These are phyloP conservation scores for Leguminivora glycinivorella DNA, from an alignment of 1,140 invertebrate species.

Conservation along the genomic window DNA sequence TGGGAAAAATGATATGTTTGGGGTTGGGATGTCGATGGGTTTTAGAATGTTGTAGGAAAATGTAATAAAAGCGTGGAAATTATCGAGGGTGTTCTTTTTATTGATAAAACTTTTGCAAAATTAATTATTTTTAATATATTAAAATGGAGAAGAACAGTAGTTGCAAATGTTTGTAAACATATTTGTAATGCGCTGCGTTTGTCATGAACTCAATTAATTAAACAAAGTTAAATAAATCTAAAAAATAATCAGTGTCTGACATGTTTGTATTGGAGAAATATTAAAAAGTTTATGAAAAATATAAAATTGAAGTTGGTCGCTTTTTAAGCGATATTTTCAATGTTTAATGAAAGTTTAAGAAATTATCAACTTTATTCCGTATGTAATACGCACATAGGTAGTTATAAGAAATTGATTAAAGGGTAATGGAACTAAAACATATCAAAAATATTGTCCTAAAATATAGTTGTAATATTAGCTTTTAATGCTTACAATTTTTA, in stretches of 20 bases:
- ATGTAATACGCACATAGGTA: conserved; percentile 27
- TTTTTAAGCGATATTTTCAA: not conserved
- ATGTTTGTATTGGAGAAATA: not conserved
- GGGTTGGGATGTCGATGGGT: too few species aligned
- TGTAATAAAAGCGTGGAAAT: too few species aligned
- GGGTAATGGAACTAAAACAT: conserved; percentile 30
- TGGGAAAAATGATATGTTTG: too few species aligned
- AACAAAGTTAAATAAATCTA: not conserved
- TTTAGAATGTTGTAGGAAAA: too few species aligned
- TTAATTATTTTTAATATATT: too few species aligned
- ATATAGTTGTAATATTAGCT: not conserved
- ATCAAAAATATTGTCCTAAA: conserved; percentile 18
- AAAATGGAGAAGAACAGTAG: not conserved
- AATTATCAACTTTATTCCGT: conserved; percentile 16
- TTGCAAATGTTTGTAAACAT: conserved; percentile 9
- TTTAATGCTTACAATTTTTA: not conserved
- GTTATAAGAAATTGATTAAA: conserved; percentile 7
- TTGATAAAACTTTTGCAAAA: too few species aligned
- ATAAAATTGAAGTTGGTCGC: not conserved
- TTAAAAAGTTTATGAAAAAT: not conserved
- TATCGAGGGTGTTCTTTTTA: too few species aligned
- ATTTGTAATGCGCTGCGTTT: not conserved
- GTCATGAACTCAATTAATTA: not conserved
- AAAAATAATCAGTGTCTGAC: not conserved
- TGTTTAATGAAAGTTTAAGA: conserved; percentile 17